Percentiles rank a stretch among this genome's conserved stretches.
Conservation (phyloP, 2,888 invertebrate genomes). For the Cataglyphis albicans region DNA sequence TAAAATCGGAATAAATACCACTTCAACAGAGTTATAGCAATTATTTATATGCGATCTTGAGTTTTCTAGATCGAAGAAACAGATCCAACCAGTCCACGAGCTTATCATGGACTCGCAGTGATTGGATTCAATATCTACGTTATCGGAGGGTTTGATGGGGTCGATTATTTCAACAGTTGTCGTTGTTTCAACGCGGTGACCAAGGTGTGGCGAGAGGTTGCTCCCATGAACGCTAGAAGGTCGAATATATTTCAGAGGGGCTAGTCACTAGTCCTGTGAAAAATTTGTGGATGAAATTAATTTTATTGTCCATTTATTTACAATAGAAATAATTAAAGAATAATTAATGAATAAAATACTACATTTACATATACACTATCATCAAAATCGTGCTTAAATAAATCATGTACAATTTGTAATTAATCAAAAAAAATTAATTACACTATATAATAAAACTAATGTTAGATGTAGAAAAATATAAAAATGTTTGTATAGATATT, state of each 20-base stretch:
- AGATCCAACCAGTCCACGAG: conserved; percentile 94
- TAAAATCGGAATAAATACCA: background rate
- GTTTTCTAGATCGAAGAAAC: conserved; percentile 90
- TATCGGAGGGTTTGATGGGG: conserved; percentile 97
- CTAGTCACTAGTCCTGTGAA: conserved; percentile 46
- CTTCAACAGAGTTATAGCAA: background rate
- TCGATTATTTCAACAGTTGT: conserved; percentile 94
- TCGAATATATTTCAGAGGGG: conserved; percentile 71
- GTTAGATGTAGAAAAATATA: background rate
- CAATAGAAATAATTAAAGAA: background rate
- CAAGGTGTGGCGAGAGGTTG: conserved; percentile 94
- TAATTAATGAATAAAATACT: background rate
- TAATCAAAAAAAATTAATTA: background rate
- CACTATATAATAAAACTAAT: background rate
- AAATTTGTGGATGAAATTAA: background rate
- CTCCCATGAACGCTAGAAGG: conserved; percentile 94
- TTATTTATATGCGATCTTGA: conserved; percentile 27
- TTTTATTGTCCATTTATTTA: background rate
- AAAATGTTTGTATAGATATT: background rate
- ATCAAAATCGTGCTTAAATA: too few species aligned
- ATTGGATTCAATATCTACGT: conserved; percentile 94
- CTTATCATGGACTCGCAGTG: conserved; percentile 97
- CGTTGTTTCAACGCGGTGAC: conserved; percentile 94
- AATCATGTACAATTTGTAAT: background rate
- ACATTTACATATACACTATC: background rate